Evolutionary conservation across 2,888 invertebrate species (phyloP).

Genomic region (Eulithis testata): DNA sequence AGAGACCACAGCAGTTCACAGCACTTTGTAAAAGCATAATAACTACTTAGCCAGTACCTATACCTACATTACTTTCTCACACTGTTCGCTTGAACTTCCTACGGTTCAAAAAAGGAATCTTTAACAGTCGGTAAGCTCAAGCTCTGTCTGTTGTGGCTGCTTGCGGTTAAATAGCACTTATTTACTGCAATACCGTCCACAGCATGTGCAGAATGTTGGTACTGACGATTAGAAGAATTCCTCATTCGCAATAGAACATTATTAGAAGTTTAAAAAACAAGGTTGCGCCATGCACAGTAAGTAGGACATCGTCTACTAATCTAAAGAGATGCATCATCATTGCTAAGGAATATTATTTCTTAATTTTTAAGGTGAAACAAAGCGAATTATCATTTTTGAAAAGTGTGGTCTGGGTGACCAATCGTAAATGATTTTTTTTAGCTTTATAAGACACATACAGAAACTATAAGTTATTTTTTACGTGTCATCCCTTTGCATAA

Average conservation of each 20-base stretch:
- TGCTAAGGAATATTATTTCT: too few species aligned
- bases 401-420: too few species aligned
- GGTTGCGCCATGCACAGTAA: conserved; percentile 61
- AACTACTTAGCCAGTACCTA: too few species aligned
- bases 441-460: neutral
- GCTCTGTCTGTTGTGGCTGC: conserved; percentile 46
- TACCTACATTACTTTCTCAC: neutral
- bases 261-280: conserved; percentile 77
- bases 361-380: too few species aligned
- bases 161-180: conserved; percentile 77
- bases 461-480: conserved; percentile 41
- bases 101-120: conserved; percentile 1
- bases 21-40: too few species aligned
- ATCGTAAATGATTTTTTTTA: conserved; percentile 3
- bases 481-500: conserved; percentile 49
- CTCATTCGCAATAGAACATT: conserved; percentile 73
- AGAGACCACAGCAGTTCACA: too few species aligned
- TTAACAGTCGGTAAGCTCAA: conserved; percentile 43
- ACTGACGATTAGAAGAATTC: conserved; percentile 81
- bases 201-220: conserved; percentile 77
- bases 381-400: too few species aligned
- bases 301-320: conserved; percentile 33
- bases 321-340: conserved; percentile 1
- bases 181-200: conserved; percentile 71
- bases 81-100: neutral